Percentiles rank a stretch among this genome's conserved stretches.
Evolutionary conservation across 2,888 invertebrate species (phyloP).

Genomic region (Dryococelus australis): DNA sequence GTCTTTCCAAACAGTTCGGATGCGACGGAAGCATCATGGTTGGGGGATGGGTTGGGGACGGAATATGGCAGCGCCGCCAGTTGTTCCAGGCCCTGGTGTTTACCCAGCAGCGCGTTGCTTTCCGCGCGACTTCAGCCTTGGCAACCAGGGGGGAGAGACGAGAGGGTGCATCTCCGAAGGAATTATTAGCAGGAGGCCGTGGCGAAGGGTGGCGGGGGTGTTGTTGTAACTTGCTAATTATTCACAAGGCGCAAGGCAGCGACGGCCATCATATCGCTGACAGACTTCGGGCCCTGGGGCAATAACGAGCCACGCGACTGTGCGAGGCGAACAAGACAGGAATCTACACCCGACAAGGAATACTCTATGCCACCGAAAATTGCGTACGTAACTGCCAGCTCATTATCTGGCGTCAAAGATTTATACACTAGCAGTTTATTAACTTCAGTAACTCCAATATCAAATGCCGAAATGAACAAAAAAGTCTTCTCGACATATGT

Average conservation of each 20-base stretch:
- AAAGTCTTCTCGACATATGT: too few relatives aligned
- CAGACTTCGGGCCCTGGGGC: background rate
- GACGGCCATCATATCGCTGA: conserved; percentile 9
- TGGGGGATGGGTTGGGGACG: too few relatives aligned
- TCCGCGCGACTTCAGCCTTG: background rate
- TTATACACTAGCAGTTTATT: too few relatives aligned
- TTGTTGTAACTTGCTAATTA: conserved; percentile 16
- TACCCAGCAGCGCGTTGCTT: background rate
- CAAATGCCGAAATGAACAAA: too few relatives aligned
- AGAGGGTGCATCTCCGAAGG: background rate
- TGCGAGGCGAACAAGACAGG: background rate
- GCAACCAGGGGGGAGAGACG: background rate
- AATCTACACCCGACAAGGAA: too few relatives aligned
- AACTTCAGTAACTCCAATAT: too few relatives aligned
- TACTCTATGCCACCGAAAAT: too few relatives aligned
- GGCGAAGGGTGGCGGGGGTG: background rate
- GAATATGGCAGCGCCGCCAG: too few relatives aligned
- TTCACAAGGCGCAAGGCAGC: background rate
- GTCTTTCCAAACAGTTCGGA: too few relatives aligned
- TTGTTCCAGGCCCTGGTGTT: background rate
- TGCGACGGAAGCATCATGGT: too few relatives aligned
- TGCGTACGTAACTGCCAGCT: too few relatives aligned
- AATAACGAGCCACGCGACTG: background rate
- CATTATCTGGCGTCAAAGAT: too few relatives aligned
- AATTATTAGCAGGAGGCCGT: background rate